A percentile compares a stretch with the other conserved stretches of the same genome.
These are phyloP conservation scores for Parazoanthus darwini DNA, from an alignment of 92 coral and sea anemone genomes.

Conservation along the genomic window DNA sequence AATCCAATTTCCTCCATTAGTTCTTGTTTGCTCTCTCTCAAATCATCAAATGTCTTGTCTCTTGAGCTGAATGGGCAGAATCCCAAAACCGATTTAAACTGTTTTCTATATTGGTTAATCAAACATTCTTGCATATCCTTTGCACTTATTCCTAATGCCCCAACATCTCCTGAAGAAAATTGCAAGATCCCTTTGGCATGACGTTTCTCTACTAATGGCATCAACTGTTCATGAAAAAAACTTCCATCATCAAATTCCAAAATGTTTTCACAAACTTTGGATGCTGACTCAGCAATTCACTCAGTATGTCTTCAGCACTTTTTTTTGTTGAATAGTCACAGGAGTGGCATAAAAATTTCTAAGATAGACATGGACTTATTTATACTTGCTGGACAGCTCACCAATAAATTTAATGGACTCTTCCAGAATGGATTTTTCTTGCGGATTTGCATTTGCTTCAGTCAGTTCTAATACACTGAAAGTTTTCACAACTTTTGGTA, in stretches of 20 bases:
- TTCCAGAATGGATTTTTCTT: background rate
- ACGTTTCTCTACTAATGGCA: conserved; percentile 33
- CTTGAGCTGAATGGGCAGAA: conserved; percentile 45
- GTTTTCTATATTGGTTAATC: conserved; percentile 35
- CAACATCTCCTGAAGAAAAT: conserved; percentile 32
- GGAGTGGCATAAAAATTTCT: background rate
- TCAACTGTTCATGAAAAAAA: conserved; percentile 22
- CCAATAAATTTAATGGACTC: background rate
- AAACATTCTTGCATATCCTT: conserved; percentile 31
- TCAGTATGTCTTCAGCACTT: background rate
- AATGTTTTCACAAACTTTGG: background rate
- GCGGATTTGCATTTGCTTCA: background rate
- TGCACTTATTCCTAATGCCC: conserved; percentile 28
- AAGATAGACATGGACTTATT: background rate
- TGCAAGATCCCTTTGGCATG: conserved; percentile 1
- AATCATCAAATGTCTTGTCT: conserved; percentile 16
- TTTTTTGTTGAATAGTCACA: background rate
- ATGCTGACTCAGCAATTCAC: background rate
- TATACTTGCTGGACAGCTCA: background rate
- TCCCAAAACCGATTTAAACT: conserved; percentile 33
- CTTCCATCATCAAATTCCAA: background rate
- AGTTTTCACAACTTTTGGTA: background rate
- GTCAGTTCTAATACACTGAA: background rate
- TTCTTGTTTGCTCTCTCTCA: conserved; percentile 40
- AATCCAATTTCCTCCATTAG: conserved; percentile 37